Evolutionary conservation across 1,140 invertebrate genomes (phyloP), one percentile per base, ranked within the genome.

Genomic region (Camponotus floridanus): DNA sequence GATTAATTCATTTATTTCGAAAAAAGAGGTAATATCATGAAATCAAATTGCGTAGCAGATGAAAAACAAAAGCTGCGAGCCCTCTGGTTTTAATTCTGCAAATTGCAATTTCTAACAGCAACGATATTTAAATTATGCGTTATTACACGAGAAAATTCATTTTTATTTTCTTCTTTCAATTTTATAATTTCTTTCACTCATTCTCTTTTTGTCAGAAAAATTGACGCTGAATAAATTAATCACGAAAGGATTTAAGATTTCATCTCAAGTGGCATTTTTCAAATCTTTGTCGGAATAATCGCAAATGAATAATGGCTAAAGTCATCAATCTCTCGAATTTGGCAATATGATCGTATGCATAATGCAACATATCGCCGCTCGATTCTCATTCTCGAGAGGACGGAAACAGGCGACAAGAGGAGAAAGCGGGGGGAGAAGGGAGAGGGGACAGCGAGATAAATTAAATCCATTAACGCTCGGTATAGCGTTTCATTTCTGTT

Each of bases 401-500:
- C 26, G 70, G 61, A 11, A 33, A 39, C 64, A 26, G 39, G 7
- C 13, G 13, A 18, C 15, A 55, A n/a, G 51, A 3, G 51, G 51
- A 8, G 5, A 21, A 0, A n/a, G 51, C 15, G 55, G n/a, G 57
- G 57, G 9, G 7, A 7, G n/a, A n/a, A n/a, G 7, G 33, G 0
- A 33, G 31, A 36, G 13, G 8, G n/a, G 71, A 59, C 45, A 36
- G 13, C 42, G 76, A 51, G 67, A 64, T 78, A 81, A 93, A 91
- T 92, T 90, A 92, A 94, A 94, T 94, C 93, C 93, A 95, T 94
- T 94, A 94, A 92, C 88, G 89, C 87, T 79, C 74, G 42, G 91
- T 89, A 73, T 94, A 89, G 90, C 86, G 65, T 94, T 94, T 94
- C 93, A 93, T 94, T 93, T 92, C 80, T 93, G 93, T 94, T 94